Percentiles rank a stretch among this genome's conserved stretches.
These are phyloP conservation scores for Pseudomyrmex dendroicus DNA, from an alignment of 1,140 invertebrate genomes.

Conservation along the genomic window DNA sequence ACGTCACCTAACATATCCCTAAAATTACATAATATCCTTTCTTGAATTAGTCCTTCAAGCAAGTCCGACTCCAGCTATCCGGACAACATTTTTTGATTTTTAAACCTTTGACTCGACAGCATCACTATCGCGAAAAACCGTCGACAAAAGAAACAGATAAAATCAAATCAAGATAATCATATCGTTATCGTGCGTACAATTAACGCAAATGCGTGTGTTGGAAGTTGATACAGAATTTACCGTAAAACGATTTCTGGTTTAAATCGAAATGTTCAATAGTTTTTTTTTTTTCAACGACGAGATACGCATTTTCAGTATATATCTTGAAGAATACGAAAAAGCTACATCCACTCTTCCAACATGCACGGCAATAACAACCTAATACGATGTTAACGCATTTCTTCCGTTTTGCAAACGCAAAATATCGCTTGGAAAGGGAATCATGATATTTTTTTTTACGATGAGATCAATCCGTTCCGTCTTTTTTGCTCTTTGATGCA, in stretches of 20 bases:
- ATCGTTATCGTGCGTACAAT: neutral
- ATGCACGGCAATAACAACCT: neutral
- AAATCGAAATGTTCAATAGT: neutral
- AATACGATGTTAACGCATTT: neutral
- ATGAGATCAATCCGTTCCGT: neutral
- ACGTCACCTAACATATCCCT: conserved; percentile 45
- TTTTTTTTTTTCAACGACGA: too few species aligned
- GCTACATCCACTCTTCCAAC: neutral
- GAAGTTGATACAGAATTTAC: too few species aligned
- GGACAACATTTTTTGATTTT: conserved; percentile 24
- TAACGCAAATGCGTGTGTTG: neutral
- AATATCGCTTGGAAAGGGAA: conserved; percentile 10
- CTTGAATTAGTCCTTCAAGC: conserved; percentile 46
- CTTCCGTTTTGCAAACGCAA: neutral
- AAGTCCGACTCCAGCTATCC: conserved; percentile 20
- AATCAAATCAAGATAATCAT: neutral
- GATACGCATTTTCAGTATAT: neutral
- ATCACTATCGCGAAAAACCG: conserved; percentile 33
- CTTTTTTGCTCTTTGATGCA: neutral
- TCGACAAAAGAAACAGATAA: neutral
- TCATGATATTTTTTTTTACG: conserved; percentile 19
- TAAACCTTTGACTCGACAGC: neutral
- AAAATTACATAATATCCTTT: conserved; percentile 71
- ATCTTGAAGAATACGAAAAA: neutral
- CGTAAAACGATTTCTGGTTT: too few species aligned